phyloP scores from a whole-genome alignment of 2,888 invertebrate species.

The Lepidocyrtoides sp. region DNA sequence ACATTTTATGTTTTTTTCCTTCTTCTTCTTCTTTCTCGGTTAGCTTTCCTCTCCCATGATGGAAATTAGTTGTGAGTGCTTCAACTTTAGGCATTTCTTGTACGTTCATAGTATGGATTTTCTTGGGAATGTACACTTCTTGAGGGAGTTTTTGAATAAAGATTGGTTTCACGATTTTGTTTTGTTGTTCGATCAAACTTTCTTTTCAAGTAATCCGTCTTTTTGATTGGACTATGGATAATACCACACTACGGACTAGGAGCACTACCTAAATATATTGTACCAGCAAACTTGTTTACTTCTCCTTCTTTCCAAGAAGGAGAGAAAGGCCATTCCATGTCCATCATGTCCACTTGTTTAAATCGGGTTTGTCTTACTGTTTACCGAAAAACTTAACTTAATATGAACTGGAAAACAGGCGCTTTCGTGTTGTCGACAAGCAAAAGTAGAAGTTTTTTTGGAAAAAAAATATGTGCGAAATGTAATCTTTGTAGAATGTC shows the following conservation, averaged over 20 bases:
- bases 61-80: neutral
- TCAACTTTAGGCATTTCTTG: too few species aligned
- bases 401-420: too few species aligned
- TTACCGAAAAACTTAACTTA: neutral
- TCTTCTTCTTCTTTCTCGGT: too few species aligned
- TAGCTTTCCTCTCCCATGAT: neutral
- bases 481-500: neutral
- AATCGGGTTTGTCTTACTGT: slow-evolving; percentile 10
- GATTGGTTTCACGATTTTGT: slow-evolving; percentile 44
- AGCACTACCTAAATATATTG: neutral
- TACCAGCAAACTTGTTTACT: neutral
- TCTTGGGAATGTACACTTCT: neutral
- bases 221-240: slow-evolving; percentile 31
- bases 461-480: neutral
- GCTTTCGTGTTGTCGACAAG: too few species aligned
- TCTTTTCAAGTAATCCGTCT: slow-evolving; percentile 41
- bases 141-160: slow-evolving; percentile 2
- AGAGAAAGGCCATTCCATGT: neutral
- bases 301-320: neutral
- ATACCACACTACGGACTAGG: neutral
- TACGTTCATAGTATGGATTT: neutral
- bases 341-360: slow-evolving; percentile 18
- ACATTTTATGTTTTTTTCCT: slow-evolving; percentile 16
- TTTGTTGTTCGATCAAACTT: slow-evolving; percentile 41
- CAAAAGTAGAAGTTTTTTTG: neutral